phyloP scores from a whole-genome alignment of 2,888 invertebrate genomes.

The Torymus auratus region DNA sequence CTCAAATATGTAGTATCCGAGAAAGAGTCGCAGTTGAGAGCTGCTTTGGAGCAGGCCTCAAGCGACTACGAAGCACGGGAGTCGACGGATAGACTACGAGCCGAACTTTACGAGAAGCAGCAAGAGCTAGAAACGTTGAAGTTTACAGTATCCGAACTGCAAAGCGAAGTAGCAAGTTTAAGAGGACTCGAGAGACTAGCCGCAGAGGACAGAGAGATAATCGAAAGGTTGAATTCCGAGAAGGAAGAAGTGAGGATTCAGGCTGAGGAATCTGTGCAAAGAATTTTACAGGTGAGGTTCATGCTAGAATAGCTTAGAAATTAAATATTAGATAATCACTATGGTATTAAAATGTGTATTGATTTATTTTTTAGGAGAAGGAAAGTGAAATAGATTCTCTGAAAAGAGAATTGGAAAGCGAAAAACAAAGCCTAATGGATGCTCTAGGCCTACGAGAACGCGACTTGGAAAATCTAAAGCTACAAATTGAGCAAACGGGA shows the following conservation, averaged over 20 bases:
- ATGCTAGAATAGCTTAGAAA: too few species aligned
- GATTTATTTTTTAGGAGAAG: slow-evolving; percentile 58
- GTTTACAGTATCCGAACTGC: slow-evolving; percentile 60
- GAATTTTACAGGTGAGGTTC: slow-evolving; percentile 33
- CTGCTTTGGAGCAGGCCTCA: slow-evolving; percentile 63
- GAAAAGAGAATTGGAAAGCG: slow-evolving; percentile 56
- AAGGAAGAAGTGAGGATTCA: slow-evolving; percentile 64
- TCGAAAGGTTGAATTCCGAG: slow-evolving; percentile 64
- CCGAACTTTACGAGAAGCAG: slow-evolving; percentile 66
- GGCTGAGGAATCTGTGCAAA: slow-evolving; percentile 62
- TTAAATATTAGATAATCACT: too few species aligned
- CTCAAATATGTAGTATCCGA: slow-evolving; percentile 65
- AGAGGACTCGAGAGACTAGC: slow-evolving; percentile 61
- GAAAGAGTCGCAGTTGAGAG: slow-evolving; percentile 66
- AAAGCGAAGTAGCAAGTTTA: slow-evolving; percentile 62
- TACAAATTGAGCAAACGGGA: slow-evolving; percentile 60
- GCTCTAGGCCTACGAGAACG: slow-evolving; percentile 61
- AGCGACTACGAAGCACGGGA: slow-evolving; percentile 65
- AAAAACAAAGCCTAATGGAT: slow-evolving; percentile 62
- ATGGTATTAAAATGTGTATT: background rate
- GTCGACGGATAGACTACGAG: slow-evolving; percentile 62
- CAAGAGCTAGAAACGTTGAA: slow-evolving; percentile 65
- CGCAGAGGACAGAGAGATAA: slow-evolving; percentile 60
- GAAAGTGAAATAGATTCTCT: slow-evolving; percentile 62
- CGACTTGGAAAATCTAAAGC: slow-evolving; percentile 66